Conservation (phyloP, 2,888 invertebrate species). For the Sarcophaga variegata region DNA sequence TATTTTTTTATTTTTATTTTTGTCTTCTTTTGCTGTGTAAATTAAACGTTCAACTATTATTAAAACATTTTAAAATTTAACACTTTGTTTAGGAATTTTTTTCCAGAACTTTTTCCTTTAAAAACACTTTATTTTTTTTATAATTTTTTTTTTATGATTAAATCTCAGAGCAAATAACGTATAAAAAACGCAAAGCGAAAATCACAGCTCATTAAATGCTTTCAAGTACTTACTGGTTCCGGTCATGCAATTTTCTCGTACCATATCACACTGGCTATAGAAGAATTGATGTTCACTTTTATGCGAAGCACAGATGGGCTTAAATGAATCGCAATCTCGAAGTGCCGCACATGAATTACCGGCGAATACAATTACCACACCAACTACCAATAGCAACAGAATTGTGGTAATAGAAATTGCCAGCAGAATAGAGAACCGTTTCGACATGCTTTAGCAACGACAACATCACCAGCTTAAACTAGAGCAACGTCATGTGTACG, state of each 20-base stretch:
- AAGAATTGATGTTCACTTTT: constrained; percentile 78
- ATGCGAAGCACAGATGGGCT: constrained; percentile 75
- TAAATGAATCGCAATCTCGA: constrained; percentile 75
- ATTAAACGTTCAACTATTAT: no score
- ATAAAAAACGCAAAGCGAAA: background rate
- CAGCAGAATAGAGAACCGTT: constrained; percentile 49
- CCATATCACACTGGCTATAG: constrained; percentile 79
- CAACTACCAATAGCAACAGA: constrained; percentile 58
- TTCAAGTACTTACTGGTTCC: constrained; percentile 74
- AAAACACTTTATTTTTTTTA: constrained; percentile 9
- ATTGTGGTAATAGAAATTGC: constrained; percentile 50
- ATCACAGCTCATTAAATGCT: constrained; percentile 4
- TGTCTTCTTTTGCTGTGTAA: no score
- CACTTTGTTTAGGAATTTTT: background rate
- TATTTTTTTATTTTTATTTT: no score
- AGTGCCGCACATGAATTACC: constrained; percentile 68
- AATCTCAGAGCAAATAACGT: background rate
- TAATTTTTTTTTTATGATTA: constrained; percentile 6
- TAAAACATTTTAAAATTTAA: no score
- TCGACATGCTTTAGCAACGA: constrained; percentile 59
- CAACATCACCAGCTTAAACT: constrained; percentile 53
- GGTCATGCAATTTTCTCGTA: constrained; percentile 77
- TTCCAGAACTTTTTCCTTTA: background rate
- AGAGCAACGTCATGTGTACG: constrained; percentile 41
- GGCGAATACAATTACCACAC: constrained; percentile 56